These are phyloP conservation scores for Zalophus californianus DNA, from an alignment of 2,797 vertebrate species.

Conservation along the genomic window DNA sequence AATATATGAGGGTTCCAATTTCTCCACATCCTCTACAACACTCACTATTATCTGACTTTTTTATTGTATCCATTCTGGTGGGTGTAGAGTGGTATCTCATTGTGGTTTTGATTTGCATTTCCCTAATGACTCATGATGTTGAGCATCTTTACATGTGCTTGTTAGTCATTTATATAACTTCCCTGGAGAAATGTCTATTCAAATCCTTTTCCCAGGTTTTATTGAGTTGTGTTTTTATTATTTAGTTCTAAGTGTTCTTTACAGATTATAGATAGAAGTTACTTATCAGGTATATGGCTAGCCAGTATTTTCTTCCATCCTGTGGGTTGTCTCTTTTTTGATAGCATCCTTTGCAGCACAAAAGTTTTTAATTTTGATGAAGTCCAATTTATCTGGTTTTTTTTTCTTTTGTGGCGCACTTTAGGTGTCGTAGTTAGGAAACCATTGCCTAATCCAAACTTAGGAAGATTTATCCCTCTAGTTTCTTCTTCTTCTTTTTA, in stretches of 20 bases:
- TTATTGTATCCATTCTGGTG: background rate
- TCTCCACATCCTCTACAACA: background rate
- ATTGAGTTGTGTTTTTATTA: background rate
- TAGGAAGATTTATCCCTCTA: background rate
- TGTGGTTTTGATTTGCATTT: conserved; percentile 28
- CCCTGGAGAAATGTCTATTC: background rate
- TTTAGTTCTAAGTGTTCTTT: background rate
- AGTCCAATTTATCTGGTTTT: background rate
- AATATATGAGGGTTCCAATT: background rate
- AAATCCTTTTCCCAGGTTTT: background rate
- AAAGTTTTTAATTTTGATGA: background rate
- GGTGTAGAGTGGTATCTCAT: background rate
- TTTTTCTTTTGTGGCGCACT: background rate
- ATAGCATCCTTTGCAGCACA: background rate
- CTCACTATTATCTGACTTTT: background rate
- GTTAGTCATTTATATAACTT: background rate
- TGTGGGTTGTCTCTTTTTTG: background rate
- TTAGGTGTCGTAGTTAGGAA: background rate
- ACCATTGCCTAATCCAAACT: background rate
- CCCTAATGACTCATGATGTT: background rate
- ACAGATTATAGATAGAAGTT: background rate
- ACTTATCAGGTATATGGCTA: background rate
- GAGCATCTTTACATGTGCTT: background rate
- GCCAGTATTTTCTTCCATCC: background rate
- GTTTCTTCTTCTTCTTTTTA: background rate